These are phyloP conservation scores for Caprella mutica DNA, from an alignment of 2,888 invertebrate species.

Conservation along the genomic window DNA sequence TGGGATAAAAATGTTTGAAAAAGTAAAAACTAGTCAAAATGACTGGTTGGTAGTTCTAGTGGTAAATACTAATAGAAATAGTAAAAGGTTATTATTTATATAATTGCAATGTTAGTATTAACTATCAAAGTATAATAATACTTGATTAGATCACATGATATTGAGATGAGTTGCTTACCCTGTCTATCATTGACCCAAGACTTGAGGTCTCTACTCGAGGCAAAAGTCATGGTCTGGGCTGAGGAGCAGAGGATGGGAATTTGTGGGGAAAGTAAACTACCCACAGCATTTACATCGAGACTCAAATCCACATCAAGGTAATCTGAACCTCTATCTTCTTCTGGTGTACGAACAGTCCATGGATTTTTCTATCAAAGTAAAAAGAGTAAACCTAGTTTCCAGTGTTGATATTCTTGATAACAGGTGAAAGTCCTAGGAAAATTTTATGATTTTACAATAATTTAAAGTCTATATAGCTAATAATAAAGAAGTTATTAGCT, in stretches of 20 bases:
- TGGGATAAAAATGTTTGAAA: no score
- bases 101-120: no score
- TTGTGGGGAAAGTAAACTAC: conserved; percentile 59
- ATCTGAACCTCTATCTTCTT: conserved; percentile 75
- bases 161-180: conserved; percentile 17
- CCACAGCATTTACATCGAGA: conserved; percentile 54
- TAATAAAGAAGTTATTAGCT: no score
- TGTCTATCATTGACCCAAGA: conserved; percentile 54
- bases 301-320: conserved; percentile 73
- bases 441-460: neutral
- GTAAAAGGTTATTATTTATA: neutral
- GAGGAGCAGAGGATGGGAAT: conserved; percentile 63
- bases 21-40: no score
- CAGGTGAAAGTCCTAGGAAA: no score
- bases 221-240: conserved; percentile 63
- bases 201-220: conserved; percentile 63
- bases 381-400: no score
- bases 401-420: no score
- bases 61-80: neutral
- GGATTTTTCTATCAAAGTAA: conserved; percentile 53
- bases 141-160: no score
- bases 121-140: no score
- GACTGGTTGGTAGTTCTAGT: no score
- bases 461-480: neutral
- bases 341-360: conserved; percentile 73